A percentile compares a stretch with the other conserved stretches of the same genome.
Conservation (phyloP, 2,797 vertebrate genomes). For the Epinephelus coioides region DNA sequence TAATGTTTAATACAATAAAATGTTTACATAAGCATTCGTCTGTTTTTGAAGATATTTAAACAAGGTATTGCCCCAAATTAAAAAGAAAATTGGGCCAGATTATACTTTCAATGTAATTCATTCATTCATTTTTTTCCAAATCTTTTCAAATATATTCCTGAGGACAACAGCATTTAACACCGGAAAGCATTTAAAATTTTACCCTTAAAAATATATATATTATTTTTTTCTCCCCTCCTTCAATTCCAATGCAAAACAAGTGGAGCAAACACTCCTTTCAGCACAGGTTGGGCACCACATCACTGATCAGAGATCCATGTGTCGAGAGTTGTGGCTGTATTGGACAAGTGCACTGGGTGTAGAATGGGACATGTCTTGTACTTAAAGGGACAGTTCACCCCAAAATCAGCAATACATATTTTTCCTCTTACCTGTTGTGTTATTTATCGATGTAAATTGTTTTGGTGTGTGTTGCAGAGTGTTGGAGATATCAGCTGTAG, state of each 20-base stretch:
- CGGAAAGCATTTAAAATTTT: slow-evolving; percentile 79
- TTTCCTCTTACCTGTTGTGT: no score
- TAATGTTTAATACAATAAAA: slow-evolving; percentile 84
- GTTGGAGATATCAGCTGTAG: no score
- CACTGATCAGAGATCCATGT: slow-evolving; percentile 75
- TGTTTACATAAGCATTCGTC: slow-evolving; percentile 82
- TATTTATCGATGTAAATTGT: no score
- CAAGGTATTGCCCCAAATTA: slow-evolving; percentile 73
- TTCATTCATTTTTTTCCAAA: slow-evolving; percentile 73
- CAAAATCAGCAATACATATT: no score
- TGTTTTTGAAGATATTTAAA: slow-evolving; percentile 70
- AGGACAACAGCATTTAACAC: slow-evolving; percentile 84
- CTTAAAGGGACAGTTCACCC: no score
- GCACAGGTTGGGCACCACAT: slow-evolving; percentile 78
- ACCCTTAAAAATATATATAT: slow-evolving; percentile 44
- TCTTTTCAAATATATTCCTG: slow-evolving; percentile 82
- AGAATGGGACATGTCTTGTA: slow-evolving; percentile 46
- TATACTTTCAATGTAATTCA: slow-evolving; percentile 69
- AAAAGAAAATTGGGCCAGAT: slow-evolving; percentile 68
- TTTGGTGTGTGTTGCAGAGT: no score
- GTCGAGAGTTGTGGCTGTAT: slow-evolving; percentile 62
- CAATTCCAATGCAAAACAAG: slow-evolving; percentile 83
- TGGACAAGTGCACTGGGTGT: slow-evolving; percentile 59
- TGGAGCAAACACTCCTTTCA: slow-evolving; percentile 76
- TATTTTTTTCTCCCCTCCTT: slow-evolving; percentile 54